Conservation (phyloP, 2,888 invertebrate genomes). For the Agrotis ipsilon region DNA sequence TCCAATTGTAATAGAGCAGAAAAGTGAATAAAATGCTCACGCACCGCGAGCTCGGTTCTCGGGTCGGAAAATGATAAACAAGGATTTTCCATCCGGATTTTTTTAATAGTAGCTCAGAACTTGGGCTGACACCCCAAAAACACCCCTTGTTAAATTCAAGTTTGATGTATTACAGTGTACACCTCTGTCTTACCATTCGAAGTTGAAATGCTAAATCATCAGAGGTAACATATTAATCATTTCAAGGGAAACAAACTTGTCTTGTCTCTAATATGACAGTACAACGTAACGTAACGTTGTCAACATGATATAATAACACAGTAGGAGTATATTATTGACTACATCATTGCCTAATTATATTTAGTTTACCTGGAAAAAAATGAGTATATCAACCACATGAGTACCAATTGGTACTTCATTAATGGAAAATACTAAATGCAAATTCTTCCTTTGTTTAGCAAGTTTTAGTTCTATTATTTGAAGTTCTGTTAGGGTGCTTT, state of each 20-base stretch:
- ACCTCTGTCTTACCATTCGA: background rate
- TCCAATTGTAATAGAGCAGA: too few species aligned
- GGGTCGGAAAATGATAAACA: too few species aligned
- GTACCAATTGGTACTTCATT: slow-evolving; percentile 16
- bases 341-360: slow-evolving; percentile 55
- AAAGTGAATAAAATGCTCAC: too few species aligned
- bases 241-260: slow-evolving; percentile 15
- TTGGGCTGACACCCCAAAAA: background rate
- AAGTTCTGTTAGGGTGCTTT: background rate
- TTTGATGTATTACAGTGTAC: background rate
- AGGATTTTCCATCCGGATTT: too few species aligned
- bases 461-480: too few species aligned
- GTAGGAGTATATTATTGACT: slow-evolving; percentile 61
- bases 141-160: too few species aligned
- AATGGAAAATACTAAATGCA: slow-evolving; percentile 9
- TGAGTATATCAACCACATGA: background rate
- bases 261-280: slow-evolving; percentile 25
- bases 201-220: background rate
- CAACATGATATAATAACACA: slow-evolving; percentile 54
- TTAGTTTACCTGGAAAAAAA: slow-evolving; percentile 9
- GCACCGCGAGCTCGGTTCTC: too few species aligned
- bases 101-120: too few species aligned
- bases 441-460: slow-evolving; percentile 4
- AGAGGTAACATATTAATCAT: background rate
- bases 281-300: slow-evolving; percentile 23